Evolutionary conservation across 1,140 invertebrate genomes (phyloP).

Genomic region (Listronotus bonariensis): DNA sequence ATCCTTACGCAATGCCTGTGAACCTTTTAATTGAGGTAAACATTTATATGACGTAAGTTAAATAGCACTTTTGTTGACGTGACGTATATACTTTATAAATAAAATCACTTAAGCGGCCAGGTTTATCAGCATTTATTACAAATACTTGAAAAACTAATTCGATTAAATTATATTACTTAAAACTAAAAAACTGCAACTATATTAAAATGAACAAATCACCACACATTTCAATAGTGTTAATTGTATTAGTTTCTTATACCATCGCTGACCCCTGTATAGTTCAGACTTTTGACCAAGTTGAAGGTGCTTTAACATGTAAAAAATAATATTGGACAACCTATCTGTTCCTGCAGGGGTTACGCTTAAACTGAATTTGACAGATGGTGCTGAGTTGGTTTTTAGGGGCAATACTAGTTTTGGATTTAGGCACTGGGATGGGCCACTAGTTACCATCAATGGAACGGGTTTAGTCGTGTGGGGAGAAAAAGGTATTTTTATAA

Average conservation of each 20-base stretch:
- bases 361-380: constrained; percentile 24
- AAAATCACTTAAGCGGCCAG: no score
- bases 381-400: constrained; percentile 29
- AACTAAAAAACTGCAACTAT: no score
- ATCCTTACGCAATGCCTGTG: no score
- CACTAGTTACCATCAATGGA: constrained; percentile 30
- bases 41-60: no score
- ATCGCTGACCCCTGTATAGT: constrained; percentile 22
- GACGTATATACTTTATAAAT: no score
- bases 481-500: constrained; percentile 24
- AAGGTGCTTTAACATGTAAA: constrained; percentile 14
- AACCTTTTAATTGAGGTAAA: no score
- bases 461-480: constrained; percentile 26
- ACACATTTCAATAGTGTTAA: no score
- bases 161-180: no score
- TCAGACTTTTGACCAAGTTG: constrained; percentile 22
- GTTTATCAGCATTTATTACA: no score
- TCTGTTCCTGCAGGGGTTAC: constrained; percentile 25
- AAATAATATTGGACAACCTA: constrained; percentile 33
- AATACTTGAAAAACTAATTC: no score
- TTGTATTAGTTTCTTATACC: neutral
- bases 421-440: constrained; percentile 22
- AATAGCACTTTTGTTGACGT: no score
- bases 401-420: constrained; percentile 30
- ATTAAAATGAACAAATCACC: neutral